Evolutionary conservation across 2,888 invertebrate species (phyloP).

Genomic region (Eilema depressum): DNA sequence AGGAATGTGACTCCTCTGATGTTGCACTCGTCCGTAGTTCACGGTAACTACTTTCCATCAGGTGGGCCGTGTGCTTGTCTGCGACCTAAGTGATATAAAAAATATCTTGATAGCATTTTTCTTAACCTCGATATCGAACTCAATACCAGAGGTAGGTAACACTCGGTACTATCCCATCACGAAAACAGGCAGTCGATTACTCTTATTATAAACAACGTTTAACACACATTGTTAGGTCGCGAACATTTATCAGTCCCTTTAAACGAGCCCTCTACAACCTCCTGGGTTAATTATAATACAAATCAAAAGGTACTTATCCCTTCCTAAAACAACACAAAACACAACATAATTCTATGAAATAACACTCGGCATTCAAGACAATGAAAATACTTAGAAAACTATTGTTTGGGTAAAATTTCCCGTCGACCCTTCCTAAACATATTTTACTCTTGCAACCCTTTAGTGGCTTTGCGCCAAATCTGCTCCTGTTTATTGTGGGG

Average conservation of each 20-base stretch:
- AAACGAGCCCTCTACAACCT: not conserved
- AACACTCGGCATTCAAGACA: slow-evolving; percentile 22
- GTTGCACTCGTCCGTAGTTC: no score
- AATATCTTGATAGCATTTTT: no score
- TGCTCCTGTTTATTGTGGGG: slow-evolving; percentile 15
- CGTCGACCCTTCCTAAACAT: slow-evolving; percentile 29
- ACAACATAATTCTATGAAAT: slow-evolving; percentile 16
- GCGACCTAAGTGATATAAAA: no score
- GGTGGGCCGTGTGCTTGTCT: no score
- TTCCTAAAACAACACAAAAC: slow-evolving; percentile 19
- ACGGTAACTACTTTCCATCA: no score
- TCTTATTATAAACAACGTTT: not conserved
- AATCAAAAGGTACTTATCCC: slow-evolving; percentile 15
- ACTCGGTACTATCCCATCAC: not conserved
- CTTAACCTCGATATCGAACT: no score
- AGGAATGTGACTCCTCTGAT: no score
- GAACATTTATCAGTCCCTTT: not conserved
- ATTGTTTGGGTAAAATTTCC: slow-evolving; percentile 30
- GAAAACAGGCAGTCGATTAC: not conserved
- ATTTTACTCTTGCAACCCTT: slow-evolving; percentile 33
- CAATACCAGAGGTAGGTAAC: no score
- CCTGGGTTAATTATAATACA: slow-evolving; percentile 7
- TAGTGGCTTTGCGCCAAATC: slow-evolving; percentile 29
- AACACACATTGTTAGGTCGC: not conserved
- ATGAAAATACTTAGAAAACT: slow-evolving; percentile 29